phyloP scores from a whole-genome alignment of 1,140 invertebrate genomes.

The Chelonus insularis region DNA sequence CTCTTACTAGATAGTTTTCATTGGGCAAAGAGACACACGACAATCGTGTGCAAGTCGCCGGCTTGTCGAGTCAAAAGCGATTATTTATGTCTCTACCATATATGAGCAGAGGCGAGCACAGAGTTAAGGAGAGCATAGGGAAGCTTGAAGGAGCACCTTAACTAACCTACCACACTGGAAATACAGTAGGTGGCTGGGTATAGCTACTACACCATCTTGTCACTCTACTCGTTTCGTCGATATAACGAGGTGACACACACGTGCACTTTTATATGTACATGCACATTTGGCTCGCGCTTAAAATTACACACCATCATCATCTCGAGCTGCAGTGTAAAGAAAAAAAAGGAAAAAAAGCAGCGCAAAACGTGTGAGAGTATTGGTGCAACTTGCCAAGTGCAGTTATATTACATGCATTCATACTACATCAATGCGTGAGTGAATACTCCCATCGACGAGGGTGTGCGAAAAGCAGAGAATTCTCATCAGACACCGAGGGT shows the following conservation, averaged over 20 bases:
- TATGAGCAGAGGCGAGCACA: neutral
- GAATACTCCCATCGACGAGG: slow-evolving; percentile 17
- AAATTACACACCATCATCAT: slow-evolving; percentile 20
- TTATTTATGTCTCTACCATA: slow-evolving; percentile 43
- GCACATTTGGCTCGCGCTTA: slow-evolving; percentile 4
- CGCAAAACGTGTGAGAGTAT: neutral
- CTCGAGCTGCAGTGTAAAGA: slow-evolving; percentile 3
- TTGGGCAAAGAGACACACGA: slow-evolving; percentile 18
- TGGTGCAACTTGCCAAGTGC: slow-evolving; percentile 6
- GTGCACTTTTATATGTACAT: neutral
- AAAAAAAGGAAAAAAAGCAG: neutral
- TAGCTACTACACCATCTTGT: slow-evolving; percentile 27
- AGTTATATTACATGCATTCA: slow-evolving; percentile 13
- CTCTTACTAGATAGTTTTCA: neutral
- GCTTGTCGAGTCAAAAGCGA: slow-evolving; percentile 28
- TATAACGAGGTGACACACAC: slow-evolving; percentile 39
- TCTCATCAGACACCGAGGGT: slow-evolving; percentile 57
- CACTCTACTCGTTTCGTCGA: slow-evolving; percentile 32
- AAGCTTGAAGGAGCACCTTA: slow-evolving; percentile 41
- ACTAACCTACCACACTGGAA: slow-evolving; percentile 45
- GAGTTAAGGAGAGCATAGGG: neutral
- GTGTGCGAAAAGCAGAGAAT: slow-evolving; percentile 48
- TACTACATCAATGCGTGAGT: slow-evolving; percentile 2
- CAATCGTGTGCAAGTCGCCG: slow-evolving; percentile 14
- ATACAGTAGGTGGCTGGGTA: slow-evolving; percentile 22